Evolutionary conservation across 2,888 invertebrate species (phyloP), one percentile per base, ranked within the genome.

Genomic region (Neelides folsomi): DNA sequence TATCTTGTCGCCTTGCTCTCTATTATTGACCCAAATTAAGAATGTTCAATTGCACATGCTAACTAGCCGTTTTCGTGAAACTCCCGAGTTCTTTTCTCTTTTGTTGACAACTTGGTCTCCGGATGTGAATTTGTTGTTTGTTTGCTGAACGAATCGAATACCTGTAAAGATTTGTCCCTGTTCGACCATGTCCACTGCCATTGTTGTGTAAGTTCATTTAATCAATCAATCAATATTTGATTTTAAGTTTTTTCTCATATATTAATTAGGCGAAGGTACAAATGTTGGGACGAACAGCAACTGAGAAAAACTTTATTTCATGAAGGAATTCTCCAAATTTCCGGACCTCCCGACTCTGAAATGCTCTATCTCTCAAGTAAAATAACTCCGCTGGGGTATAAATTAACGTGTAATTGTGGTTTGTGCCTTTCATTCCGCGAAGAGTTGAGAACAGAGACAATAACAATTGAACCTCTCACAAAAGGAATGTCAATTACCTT

Each of bases 261-360:
- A n/a, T n/a, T n/a, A n/a, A n/a, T 2, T 34, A 45, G 45, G 6
- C 45, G 45, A 3, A 13, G 45, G 10, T 45, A 45, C 45, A 45
- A 45, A 13, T 45, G 45, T 15, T 27, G 15, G 27, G 45, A 45
- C 13, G 13, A 15, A 6, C 13, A 13, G 35, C 27, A 45, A 27
- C n/a, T 45, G n/a, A 45, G 27, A 13, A 45, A 19, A 35, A 16
- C 34, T 13, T 13, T 15, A 15, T 13, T 16, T n/a, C 45, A 45
- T 9, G 34, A 45, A 45, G 45, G 27, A 19, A 13, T 45, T 12
- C 45, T 45, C 12, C 45, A 45, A 45, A 45, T 45, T 9, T 45
- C 45, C 27, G 45, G 45, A 20, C 45, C 34, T 2, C 27, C 45
- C 5, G 34, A 27, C 13, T 13, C 27, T 27, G 45, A 45, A 27